These are phyloP conservation scores for Neopipo cinnamomea DNA, from an alignment of 2,113 vertebrate genomes.

Conservation along the genomic window DNA sequence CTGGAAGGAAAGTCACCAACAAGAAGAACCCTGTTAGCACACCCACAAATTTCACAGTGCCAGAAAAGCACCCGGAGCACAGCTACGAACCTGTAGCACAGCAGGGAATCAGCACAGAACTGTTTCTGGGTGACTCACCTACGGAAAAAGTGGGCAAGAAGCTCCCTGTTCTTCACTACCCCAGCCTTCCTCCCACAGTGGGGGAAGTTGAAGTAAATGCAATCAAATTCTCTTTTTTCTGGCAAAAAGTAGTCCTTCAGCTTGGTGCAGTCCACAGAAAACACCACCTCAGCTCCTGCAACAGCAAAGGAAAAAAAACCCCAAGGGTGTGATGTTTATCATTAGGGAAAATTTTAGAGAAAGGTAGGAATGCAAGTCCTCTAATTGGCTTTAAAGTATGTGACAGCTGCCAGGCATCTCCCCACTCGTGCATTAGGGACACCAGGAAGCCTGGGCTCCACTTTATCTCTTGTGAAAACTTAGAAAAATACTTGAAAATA, in stretches of 20 bases:
- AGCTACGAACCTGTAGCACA: background rate
- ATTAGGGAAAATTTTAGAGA: background rate
- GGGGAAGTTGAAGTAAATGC: constrained; percentile 93
- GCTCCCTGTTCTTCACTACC: constrained; percentile 89
- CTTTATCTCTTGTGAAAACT: background rate
- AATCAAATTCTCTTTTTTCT: constrained; percentile 73
- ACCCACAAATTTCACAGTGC: background rate
- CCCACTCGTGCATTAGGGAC: accelerated
- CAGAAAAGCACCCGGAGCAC: background rate
- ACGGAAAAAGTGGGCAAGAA: constrained; percentile 87
- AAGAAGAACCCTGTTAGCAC: background rate
- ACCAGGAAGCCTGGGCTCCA: background rate
- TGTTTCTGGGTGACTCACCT: constrained; percentile 72
- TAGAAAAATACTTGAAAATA: accelerated
- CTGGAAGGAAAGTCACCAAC: constrained; percentile 55
- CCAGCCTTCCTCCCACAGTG: constrained; percentile 96
- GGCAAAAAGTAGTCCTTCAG: constrained; percentile 73
- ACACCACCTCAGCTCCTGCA: constrained; percentile 82
- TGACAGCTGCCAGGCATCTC: background rate
- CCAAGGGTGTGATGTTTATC: background rate
- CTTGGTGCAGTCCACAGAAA: constrained; percentile 87
- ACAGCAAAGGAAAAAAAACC: accelerated
- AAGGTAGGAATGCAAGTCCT: background rate
- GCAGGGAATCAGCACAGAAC: background rate
- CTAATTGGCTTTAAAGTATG: background rate